A percentile compares a stretch with the other conserved stretches of the same genome.
phyloP scores from a whole-genome alignment of 2,113 vertebrate genomes.

The Etheostoma cragini region DNA sequence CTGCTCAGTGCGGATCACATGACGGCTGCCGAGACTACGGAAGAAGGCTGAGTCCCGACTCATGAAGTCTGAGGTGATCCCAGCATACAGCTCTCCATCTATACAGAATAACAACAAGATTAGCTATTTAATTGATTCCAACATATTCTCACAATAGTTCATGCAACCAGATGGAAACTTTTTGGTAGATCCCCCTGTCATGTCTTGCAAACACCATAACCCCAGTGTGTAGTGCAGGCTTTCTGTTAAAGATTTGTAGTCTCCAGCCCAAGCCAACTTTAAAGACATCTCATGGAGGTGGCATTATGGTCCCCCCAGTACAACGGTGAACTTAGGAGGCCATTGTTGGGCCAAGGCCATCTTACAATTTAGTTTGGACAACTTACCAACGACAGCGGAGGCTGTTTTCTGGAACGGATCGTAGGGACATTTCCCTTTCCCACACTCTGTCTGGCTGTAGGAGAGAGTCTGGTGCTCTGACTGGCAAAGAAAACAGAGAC shows the following conservation, averaged over 20 bases:
- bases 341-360: neutral
- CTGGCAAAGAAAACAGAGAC: conserved; percentile 64
- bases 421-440: conserved; percentile 87
- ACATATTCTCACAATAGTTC: neutral
- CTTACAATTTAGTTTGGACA: neutral
- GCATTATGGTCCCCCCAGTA: neutral
- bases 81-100: conserved; percentile 86
- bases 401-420: conserved; percentile 86
- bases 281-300: neutral
- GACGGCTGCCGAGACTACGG: conserved; percentile 84
- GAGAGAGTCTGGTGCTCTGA: conserved; percentile 79
- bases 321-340: neutral
- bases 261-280: neutral
- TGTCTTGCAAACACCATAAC: neutral
- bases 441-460: conserved; percentile 83
- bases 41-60: conserved; percentile 86
- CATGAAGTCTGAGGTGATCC: conserved; percentile 88
- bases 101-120: conserved; percentile 18
- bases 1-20: conserved; percentile 86
- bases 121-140: neutral
- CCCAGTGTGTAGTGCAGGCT: neutral
- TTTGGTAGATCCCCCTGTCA: neutral
- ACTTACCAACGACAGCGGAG: conserved; percentile 82
- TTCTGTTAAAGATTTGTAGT: neutral
- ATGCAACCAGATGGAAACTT: neutral